phyloP scores from a whole-genome alignment of 2,888 invertebrate species.

The Crioceris asparagi region DNA sequence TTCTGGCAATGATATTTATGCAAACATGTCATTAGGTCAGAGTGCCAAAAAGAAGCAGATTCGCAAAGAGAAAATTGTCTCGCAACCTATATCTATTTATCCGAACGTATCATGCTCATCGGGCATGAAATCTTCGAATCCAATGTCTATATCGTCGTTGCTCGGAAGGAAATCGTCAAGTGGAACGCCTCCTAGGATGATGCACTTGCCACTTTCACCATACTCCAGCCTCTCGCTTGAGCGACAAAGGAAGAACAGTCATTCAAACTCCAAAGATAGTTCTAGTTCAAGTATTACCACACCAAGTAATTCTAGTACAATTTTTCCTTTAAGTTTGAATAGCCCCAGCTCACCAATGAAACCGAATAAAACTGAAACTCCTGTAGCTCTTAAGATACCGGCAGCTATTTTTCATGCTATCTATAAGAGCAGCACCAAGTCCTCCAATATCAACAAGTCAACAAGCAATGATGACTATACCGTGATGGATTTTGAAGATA shows the following conservation, averaged over 20 bases:
- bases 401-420: slow-evolving; percentile 26
- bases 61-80: too few species aligned
- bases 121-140: slow-evolving; percentile 26
- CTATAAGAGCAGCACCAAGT: slow-evolving; percentile 19
- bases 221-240: slow-evolving; percentile 40
- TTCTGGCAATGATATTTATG: slow-evolving; percentile 39
- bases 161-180: slow-evolving; percentile 32
- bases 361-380: slow-evolving; percentile 15
- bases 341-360: slow-evolving; percentile 51
- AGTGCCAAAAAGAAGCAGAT: slow-evolving; percentile 12
- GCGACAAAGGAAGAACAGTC: slow-evolving; percentile 20
- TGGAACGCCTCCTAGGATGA: slow-evolving; percentile 39
- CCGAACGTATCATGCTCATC: slow-evolving; percentile 24
- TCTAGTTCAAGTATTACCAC: slow-evolving; percentile 41
- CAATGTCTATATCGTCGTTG: slow-evolving; percentile 18
- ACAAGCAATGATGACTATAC: slow-evolving; percentile 27
- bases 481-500: slow-evolving; percentile 31
- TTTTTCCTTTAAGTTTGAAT: slow-evolving; percentile 58
- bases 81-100: slow-evolving; percentile 55
- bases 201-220: slow-evolving; percentile 40
- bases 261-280: slow-evolving; percentile 38
- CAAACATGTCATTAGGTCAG: slow-evolving; percentile 42
- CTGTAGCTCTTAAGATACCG: slow-evolving; percentile 26
- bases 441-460: not conserved
- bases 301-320: slow-evolving; percentile 49